phyloP scores from a whole-genome alignment of 1,140 invertebrate species.

The Bombus impatiens region DNA sequence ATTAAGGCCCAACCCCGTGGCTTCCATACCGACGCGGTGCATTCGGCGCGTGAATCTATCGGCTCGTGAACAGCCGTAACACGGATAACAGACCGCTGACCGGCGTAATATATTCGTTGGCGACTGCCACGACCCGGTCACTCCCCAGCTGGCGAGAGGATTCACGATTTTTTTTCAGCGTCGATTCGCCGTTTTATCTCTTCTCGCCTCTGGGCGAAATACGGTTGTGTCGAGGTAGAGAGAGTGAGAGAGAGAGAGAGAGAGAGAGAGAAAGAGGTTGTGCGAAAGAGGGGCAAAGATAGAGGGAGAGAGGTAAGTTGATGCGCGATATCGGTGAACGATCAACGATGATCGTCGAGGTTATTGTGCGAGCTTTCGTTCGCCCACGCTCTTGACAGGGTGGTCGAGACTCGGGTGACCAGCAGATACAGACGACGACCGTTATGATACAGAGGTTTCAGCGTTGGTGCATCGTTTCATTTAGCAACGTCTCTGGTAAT shows the following conservation, averaged over 20 bases:
- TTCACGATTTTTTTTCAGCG: slow-evolving; percentile 14
- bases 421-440: no score
- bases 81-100: slow-evolving; percentile 6
- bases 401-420: no score
- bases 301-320: no score
- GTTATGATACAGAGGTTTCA: no score
- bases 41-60: not conserved
- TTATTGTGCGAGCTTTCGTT: no score
- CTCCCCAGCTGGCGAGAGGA: slow-evolving; percentile 25
- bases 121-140: slow-evolving; percentile 5
- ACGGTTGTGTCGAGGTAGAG: not conserved
- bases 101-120: slow-evolving; percentile 32
- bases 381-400: no score
- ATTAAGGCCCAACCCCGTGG: slow-evolving; percentile 19
- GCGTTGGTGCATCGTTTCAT: no score
- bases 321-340: no score
- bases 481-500: no score
- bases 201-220: not conserved
- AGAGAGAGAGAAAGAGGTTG: not conserved
- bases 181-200: not conserved
- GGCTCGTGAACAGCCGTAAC: not conserved
- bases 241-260: no score
- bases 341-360: no score
- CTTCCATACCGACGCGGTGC: not conserved
- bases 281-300: no score